A percentile compares a stretch with the other conserved stretches of the same genome.
These are phyloP conservation scores for Drosophila setifemur DNA, from an alignment of 1,140 invertebrate species.

Conservation along the genomic window DNA sequence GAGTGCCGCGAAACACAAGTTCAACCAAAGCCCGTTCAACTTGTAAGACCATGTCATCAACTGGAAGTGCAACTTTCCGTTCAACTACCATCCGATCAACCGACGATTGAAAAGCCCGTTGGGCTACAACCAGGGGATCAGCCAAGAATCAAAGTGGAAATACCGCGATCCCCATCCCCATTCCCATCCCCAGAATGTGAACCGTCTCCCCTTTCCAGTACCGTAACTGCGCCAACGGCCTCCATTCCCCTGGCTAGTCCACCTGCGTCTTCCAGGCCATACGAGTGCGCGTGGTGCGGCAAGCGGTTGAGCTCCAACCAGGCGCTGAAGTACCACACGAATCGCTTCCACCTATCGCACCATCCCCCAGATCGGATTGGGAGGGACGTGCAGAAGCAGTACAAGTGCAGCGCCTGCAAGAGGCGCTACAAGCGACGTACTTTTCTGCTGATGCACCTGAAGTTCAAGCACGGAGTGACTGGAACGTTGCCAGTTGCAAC, in stretches of 20 bases:
- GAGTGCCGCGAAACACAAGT: too few relatives aligned
- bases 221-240: too few relatives aligned
- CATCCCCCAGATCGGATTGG: neutral
- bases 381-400: neutral
- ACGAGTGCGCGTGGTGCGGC: neutral
- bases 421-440: constrained; percentile 26
- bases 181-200: too few relatives aligned
- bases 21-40: too few relatives aligned
- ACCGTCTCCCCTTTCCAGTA: neutral
- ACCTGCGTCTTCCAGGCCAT: neutral
- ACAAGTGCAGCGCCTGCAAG: constrained; percentile 22
- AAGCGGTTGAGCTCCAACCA: constrained; percentile 13
- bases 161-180: too few relatives aligned
- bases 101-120: too few relatives aligned
- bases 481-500: neutral
- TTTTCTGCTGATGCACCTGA: constrained; percentile 26
- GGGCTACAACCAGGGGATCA: too few relatives aligned
- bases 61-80: too few relatives aligned
- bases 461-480: constrained; percentile 13
- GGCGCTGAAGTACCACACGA: constrained; percentile 11
- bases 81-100: too few relatives aligned
- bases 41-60: too few relatives aligned
- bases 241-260: too few relatives aligned
- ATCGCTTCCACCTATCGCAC: neutral
- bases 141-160: too few relatives aligned